Conservation (phyloP, 1,140 invertebrate genomes). For the Philaenus spumarius region DNA sequence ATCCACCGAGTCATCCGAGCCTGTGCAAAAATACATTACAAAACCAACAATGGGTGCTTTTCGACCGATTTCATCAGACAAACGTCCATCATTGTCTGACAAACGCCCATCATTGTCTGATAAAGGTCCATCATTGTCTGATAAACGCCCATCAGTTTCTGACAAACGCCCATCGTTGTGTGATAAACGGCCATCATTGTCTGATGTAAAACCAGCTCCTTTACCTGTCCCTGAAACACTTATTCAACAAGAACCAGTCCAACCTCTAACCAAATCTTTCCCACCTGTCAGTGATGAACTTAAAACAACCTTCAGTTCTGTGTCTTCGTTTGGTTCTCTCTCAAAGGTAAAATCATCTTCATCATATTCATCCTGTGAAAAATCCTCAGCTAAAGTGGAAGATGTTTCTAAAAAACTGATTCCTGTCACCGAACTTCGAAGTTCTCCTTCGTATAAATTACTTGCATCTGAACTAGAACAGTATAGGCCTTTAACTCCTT, state of each 20-base stretch:
- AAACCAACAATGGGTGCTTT: conserved; percentile 5
- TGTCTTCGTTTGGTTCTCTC: neutral
- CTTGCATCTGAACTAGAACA: neutral
- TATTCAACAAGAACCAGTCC: neutral
- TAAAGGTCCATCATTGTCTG: neutral
- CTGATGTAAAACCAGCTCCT: neutral
- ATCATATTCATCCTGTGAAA: no score
- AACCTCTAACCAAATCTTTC: conserved; percentile 31
- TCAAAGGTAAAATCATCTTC: no score
- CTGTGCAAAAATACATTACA: neutral
- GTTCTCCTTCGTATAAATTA: no score
- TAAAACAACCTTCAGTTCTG: conserved; percentile 25
- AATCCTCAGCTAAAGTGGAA: no score
- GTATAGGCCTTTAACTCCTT: conserved; percentile 19
- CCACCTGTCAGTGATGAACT: conserved; percentile 40
- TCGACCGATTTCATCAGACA: conserved; percentile 6
- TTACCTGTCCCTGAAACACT: neutral
- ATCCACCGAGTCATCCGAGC: neutral
- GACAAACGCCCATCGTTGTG: no score
- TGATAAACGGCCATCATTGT: no score
- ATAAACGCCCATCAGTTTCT: no score
- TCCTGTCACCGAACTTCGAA: no score
- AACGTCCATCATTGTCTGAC: no score
- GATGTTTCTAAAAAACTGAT: no score
- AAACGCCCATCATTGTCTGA: no score